A percentile compares a stretch with the other conserved stretches of the same genome.
These are phyloP conservation scores for Tortricodes alternella DNA, from an alignment of 2,888 invertebrate species.

Conservation along the genomic window DNA sequence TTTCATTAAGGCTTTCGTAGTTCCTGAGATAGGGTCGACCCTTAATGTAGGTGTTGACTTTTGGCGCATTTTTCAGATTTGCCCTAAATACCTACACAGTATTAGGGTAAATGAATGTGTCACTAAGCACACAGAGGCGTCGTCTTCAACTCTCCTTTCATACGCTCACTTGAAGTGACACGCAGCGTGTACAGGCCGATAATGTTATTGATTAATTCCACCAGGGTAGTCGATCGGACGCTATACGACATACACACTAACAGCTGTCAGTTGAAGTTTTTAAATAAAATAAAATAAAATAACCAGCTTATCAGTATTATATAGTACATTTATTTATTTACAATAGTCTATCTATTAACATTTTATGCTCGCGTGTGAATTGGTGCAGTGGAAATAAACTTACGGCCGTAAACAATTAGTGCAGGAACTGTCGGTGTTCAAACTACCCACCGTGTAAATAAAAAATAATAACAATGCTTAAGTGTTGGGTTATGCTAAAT, in stretches of 20 bases:
- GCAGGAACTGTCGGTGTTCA: background rate
- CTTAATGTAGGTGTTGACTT: background rate
- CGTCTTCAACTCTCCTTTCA: background rate
- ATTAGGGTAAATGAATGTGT: background rate
- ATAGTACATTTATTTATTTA: background rate
- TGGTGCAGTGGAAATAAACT: background rate
- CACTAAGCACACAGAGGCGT: background rate
- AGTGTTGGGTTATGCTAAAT: background rate
- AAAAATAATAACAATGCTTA: background rate
- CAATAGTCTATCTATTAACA: background rate
- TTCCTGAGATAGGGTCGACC: background rate
- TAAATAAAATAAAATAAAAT: background rate
- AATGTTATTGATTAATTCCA: conserved; percentile 25
- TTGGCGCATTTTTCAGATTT: background rate
- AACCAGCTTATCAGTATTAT: background rate
- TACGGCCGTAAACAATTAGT: background rate
- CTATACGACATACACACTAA: no score
- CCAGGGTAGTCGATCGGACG: no score
- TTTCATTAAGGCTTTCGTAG: conserved; percentile 24
- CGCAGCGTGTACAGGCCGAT: conserved; percentile 18
- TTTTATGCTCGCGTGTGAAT: background rate
- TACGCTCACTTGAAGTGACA: conserved; percentile 3
- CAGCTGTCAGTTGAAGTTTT: no score
- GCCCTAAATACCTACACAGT: background rate
- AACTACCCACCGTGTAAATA: background rate